Evolutionary conservation across 2,888 invertebrate genomes (phyloP).

Genomic region (Eristalis pertinax): DNA sequence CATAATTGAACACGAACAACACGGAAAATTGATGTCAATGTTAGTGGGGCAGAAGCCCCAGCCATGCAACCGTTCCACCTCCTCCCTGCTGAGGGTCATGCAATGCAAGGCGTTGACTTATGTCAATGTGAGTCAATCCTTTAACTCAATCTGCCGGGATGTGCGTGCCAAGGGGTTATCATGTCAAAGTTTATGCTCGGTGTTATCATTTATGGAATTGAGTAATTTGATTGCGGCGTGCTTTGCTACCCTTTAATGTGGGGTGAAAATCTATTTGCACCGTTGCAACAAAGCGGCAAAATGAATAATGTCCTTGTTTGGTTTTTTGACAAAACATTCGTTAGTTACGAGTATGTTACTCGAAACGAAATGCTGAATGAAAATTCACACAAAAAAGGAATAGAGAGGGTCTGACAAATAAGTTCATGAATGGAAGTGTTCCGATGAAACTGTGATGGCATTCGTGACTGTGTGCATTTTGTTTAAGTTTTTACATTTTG

Average conservation of each 20-base stretch:
- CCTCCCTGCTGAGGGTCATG: conserved; percentile 33
- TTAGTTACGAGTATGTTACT: background rate
- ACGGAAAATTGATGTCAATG: conserved; percentile 66
- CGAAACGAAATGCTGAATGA: too few species aligned
- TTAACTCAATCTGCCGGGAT: conserved; percentile 40
- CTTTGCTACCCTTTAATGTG: background rate
- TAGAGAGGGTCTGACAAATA: too few species aligned
- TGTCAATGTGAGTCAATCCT: conserved; percentile 36
- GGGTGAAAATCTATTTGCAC: conserved; percentile 15
- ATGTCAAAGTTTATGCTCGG: conserved; percentile 52
- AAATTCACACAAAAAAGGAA: too few species aligned
- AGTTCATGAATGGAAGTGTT: background rate
- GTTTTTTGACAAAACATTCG: background rate
- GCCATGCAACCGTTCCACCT: background rate
- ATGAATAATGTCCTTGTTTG: conserved; percentile 15
- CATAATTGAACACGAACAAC: conserved; percentile 64
- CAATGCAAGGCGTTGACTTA: conserved; percentile 51
- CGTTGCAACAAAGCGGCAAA: background rate
- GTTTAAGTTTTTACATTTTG: too few species aligned
- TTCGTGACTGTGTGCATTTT: too few species aligned
- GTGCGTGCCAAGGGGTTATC: conserved; percentile 59
- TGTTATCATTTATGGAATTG: conserved; percentile 62
- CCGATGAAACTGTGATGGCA: background rate
- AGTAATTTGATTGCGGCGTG: conserved; percentile 59
- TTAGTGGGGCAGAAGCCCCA: conserved; percentile 43